phyloP scores from a whole-genome alignment of 2,797 vertebrate species.

The Chlorospingus semifuscus region DNA sequence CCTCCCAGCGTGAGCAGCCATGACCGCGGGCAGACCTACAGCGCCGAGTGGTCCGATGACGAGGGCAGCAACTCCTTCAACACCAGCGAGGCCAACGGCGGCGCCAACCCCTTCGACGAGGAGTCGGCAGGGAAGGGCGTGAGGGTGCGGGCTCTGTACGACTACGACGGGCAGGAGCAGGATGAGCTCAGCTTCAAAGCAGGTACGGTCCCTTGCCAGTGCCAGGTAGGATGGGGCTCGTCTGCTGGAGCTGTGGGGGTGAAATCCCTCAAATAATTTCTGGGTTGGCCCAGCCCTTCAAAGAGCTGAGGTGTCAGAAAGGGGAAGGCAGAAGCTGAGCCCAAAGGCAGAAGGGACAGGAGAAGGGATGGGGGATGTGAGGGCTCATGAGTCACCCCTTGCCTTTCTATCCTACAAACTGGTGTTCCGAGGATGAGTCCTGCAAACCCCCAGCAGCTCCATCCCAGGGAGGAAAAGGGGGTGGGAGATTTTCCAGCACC shows the following conservation, averaged over 20 bases:
- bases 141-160: conserved; percentile 92
- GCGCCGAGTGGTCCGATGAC: conserved; percentile 94
- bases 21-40: conserved; percentile 90
- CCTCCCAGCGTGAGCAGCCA: conserved; percentile 92
- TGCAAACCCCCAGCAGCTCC: not conserved
- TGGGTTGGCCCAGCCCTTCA: not conserved
- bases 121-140: conserved; percentile 80
- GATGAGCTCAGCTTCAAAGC: conserved; percentile 97
- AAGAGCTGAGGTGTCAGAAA: not conserved
- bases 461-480: not conserved
- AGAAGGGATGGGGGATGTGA: accelerated
- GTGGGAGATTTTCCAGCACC: not conserved
- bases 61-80: conserved; percentile 88
- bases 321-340: not conserved
- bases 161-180: conserved; percentile 97
- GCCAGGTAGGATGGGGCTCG: accelerated
- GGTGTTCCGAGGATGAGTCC: not conserved
- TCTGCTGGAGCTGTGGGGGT: not conserved
- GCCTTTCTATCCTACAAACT: not conserved
- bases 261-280: not conserved
- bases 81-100: conserved; percentile 88
- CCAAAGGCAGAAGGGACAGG: accelerated
- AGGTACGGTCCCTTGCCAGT: conserved; percentile 65
- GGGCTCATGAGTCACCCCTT: not conserved
- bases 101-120: conserved; percentile 90